A percentile compares a stretch with the other conserved stretches of the same genome.
These are phyloP conservation scores for Branchellion lobata DNA, from an alignment of 2,888 invertebrate genomes.

Conservation along the genomic window DNA sequence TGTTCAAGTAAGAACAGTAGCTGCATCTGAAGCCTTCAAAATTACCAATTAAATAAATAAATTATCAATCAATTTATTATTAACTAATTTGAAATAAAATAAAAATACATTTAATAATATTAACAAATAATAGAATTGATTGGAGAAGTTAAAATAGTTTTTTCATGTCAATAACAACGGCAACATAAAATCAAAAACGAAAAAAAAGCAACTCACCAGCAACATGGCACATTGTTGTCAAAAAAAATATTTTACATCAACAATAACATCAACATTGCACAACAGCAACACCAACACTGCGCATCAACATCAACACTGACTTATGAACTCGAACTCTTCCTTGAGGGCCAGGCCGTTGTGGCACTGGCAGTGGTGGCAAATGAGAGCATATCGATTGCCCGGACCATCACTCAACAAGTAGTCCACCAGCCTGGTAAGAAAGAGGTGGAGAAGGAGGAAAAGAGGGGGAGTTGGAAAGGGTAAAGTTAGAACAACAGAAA, in stretches of 20 bases:
- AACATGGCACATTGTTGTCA: too few relatives aligned
- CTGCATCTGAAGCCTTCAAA: constrained; percentile 85
- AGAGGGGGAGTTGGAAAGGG: constrained; percentile 74
- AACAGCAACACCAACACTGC: too few relatives aligned
- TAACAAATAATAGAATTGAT: neutral
- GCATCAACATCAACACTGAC: too few relatives aligned
- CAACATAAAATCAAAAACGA: too few relatives aligned
- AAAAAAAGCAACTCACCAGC: too few relatives aligned
- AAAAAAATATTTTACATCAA: too few relatives aligned
- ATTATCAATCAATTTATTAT: constrained; percentile 39
- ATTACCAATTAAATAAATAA: too few relatives aligned
- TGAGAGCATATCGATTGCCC: constrained; percentile 87
- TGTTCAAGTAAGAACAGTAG: constrained; percentile 83
- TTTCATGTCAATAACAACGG: too few relatives aligned
- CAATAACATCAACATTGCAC: too few relatives aligned
- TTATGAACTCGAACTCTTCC: constrained; percentile 72
- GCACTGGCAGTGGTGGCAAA: constrained; percentile 82
- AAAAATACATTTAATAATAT: neutral
- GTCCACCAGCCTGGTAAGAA: constrained; percentile 83
- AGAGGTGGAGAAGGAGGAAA: too few relatives aligned
- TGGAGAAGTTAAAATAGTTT: neutral
- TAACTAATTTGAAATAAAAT: neutral
- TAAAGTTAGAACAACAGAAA: constrained; percentile 63
- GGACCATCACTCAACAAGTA: constrained; percentile 89
- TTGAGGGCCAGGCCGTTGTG: constrained; percentile 87